phyloP scores from a whole-genome alignment of 2,888 invertebrate genomes.

The Platynereis dumerilii region DNA sequence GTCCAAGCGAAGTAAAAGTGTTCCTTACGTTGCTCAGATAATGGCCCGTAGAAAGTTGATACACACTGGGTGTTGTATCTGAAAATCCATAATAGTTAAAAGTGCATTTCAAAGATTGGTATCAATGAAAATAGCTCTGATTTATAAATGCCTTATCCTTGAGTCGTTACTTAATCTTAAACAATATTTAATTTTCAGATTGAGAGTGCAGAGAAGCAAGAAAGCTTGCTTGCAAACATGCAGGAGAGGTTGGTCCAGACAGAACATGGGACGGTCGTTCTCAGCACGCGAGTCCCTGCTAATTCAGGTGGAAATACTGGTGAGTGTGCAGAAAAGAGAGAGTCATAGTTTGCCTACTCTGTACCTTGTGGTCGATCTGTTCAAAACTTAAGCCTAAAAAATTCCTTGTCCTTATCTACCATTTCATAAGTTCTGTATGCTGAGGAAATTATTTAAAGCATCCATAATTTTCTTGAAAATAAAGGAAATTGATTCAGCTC shows the following conservation, averaged over 20 bases:
- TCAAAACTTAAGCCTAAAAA: neutral
- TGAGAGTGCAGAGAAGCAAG: conserved; percentile 13
- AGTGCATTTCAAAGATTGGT: too few species aligned
- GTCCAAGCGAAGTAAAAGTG: too few species aligned
- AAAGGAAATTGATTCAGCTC: too few species aligned
- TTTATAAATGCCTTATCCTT: too few species aligned
- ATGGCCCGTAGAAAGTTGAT: too few species aligned
- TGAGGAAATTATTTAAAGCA: neutral
- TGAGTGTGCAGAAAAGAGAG: conserved; percentile 14
- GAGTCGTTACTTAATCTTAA: too few species aligned
- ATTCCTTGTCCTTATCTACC: neutral
- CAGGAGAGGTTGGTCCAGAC: conserved; percentile 62
- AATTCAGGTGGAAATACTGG: conserved; percentile 34
- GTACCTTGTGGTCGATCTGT: too few species aligned
- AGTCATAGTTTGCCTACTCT: too few species aligned
- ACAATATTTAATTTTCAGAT: neutral
- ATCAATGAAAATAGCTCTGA: too few species aligned
- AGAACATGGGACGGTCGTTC: conserved; percentile 57
- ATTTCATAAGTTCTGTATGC: neutral
- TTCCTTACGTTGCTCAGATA: too few species aligned
- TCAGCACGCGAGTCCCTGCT: conserved; percentile 42
- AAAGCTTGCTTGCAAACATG: conserved; percentile 56
- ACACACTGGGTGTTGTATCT: too few species aligned
- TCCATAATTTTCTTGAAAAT: neutral
- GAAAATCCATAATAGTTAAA: too few species aligned